Conservation (phyloP, 1,140 invertebrate species). For the Tetranychus urticae region DNA sequence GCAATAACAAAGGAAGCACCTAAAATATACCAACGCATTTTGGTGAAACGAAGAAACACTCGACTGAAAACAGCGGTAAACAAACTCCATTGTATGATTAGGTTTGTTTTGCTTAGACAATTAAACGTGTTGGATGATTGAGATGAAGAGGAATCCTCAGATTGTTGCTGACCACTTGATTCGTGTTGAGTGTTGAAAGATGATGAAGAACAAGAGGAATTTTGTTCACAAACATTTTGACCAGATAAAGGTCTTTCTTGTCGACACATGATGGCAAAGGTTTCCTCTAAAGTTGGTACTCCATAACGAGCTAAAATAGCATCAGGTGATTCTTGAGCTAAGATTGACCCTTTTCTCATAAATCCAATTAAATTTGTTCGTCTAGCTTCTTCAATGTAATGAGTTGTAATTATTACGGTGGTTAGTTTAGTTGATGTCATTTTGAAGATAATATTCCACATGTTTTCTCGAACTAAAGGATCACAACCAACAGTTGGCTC, state of each 20-base stretch:
- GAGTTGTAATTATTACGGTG: constrained; percentile 23
- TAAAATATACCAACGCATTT: not conserved
- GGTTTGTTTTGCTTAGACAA: too few species aligned
- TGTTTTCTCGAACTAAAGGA: constrained; percentile 52
- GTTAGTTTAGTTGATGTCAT: constrained; percentile 40
- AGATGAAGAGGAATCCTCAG: too few species aligned
- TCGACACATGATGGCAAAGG: constrained; percentile 65
- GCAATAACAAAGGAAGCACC: not conserved
- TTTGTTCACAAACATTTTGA: not conserved
- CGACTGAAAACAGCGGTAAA: not conserved
- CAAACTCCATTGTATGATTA: not conserved
- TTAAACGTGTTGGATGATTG: too few species aligned
- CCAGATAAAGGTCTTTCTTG: not conserved
- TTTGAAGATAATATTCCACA: constrained; percentile 42
- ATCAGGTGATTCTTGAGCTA: constrained; percentile 73
- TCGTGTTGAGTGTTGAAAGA: not conserved
- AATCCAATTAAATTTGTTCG: constrained; percentile 28
- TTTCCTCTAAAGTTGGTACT: constrained; percentile 56
- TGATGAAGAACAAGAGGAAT: not conserved
- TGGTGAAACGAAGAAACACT: not conserved
- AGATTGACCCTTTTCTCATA: constrained; percentile 12
- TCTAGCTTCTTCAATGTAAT: constrained; percentile 24
- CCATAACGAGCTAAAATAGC: constrained; percentile 53
- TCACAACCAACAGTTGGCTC: constrained; percentile 84
- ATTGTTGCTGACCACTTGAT: not conserved